phyloP scores from a whole-genome alignment of 2,113 vertebrate genomes.

The Pomatostomus ruficeps region DNA sequence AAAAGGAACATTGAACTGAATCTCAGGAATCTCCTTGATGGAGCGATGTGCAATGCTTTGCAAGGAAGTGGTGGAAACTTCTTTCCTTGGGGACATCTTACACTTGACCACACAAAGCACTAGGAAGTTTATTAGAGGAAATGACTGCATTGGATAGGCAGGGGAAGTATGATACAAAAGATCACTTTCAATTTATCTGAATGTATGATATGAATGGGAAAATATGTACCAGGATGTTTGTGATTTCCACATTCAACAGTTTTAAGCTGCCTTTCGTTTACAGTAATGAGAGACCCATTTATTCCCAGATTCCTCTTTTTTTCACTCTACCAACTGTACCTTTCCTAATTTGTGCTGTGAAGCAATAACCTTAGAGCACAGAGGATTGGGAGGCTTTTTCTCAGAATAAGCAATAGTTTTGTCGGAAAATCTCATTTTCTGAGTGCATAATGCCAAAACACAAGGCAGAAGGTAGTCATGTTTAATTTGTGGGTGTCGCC shows the following conservation, averaged over 20 bases:
- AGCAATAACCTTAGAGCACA: not conserved
- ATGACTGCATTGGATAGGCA: not conserved
- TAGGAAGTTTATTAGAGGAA: conserved; percentile 41
- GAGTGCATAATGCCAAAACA: not conserved
- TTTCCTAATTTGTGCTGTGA: not conserved
- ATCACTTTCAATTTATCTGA: conserved; percentile 41
- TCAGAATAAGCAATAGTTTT: not conserved
- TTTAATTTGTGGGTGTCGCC: not conserved
- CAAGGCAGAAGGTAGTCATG: not conserved
- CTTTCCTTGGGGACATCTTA: conserved; percentile 13
- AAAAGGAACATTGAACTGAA: conserved; percentile 7
- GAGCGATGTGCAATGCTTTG: not conserved
- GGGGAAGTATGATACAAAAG: not conserved
- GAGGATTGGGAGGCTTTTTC: not conserved
- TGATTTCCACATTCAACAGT: not conserved
- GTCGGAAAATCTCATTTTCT: not conserved
- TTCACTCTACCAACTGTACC: not conserved
- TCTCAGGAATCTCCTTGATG: not conserved
- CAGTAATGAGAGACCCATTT: not conserved
- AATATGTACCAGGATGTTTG: conserved; percentile 35
- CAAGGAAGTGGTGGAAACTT: conserved; percentile 28
- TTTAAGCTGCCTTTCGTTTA: not conserved
- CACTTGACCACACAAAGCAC: conserved; percentile 42
- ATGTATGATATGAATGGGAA: conserved; percentile 16
- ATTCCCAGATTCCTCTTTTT: not conserved